A percentile compares a stretch with the other conserved stretches of the same genome.
phyloP scores from a whole-genome alignment of 2,797 vertebrate genomes.

The Nasua narica region DNA sequence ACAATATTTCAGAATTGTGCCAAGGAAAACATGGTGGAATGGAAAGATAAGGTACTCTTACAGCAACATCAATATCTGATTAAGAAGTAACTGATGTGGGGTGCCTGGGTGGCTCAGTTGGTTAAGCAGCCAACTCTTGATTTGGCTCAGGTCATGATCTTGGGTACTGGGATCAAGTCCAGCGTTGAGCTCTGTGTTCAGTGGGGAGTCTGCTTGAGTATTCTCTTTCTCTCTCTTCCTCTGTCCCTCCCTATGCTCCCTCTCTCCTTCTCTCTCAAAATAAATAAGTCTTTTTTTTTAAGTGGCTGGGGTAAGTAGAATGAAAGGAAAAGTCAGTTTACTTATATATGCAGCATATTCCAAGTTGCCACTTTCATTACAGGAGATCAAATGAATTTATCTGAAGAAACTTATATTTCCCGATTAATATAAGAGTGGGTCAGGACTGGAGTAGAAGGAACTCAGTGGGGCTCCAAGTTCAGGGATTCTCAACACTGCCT shows the following conservation, averaged over 20 bases:
- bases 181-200: neutral
- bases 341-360: neutral
- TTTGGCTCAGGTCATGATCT: neutral
- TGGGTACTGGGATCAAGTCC: neutral
- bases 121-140: neutral
- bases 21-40: neutral
- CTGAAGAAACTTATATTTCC: neutral
- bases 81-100: neutral
- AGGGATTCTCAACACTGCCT: neutral
- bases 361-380: neutral
- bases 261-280: neutral
- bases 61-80: neutral
- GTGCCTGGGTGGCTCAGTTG: neutral
- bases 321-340: neutral
- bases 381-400: neutral
- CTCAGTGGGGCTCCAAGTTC: accelerated
- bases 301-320: neutral
- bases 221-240: neutral
- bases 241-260: neutral
- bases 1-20: neutral
- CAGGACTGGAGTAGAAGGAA: neutral
- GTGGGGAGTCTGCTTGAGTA: neutral
- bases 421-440: neutral
- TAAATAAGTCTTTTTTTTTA: neutral
- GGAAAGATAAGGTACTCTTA: neutral